Evolutionary conservation across 2,113 vertebrate genomes (phyloP), one percentile per base, ranked within the genome.

Genomic region (Pterocles burchelli): DNA sequence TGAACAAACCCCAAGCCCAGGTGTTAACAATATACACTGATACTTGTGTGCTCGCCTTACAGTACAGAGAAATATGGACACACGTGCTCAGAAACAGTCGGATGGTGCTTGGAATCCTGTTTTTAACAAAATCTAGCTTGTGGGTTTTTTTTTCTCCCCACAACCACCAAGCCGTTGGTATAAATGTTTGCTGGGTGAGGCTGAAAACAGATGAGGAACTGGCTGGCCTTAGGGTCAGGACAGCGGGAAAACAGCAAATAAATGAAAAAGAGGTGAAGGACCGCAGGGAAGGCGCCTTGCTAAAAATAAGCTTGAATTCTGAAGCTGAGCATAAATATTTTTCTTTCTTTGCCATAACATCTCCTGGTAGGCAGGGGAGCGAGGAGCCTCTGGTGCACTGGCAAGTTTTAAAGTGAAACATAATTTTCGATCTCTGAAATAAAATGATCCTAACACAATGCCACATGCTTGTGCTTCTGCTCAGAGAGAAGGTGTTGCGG

Each of bases 221-320:
- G 72, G 72, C 75, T 92, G 80, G 71, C 55, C 73, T 79, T 38
- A 57, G 90, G 68, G 43, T 93, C 41, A 72, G 52, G 92, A 63
- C 7, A 7, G 55, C 43, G 75, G 72, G 48, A 17, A 74, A 94
- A 46, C 1, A 5, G 65, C 61, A 71, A 87, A 84, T 31, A 78
- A 91, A 81, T 4, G n/a, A 61, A 54, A 85, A 66, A 57, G 52
- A 83, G 46, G 83, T 45, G 25, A 38, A 66, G 55, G 67, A 70
- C 55, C 46, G n/a, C 54, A 71, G 76, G 79, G 86, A 75, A 78
- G 73, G 62, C 4, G 8, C 57, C 88, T 75, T 16, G 70, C 93
- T 94, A 89, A 92, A 96, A 96, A 96, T 92, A 96, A 84, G 28
- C 51, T 46, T 52, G 55, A 66, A 72, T 89, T 89, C 65, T 89